A percentile compares a stretch with the other conserved stretches of the same genome.
Conservation (phyloP, 53 echinoderm and acorn worm genomes). For the Patiria pectinifera region DNA sequence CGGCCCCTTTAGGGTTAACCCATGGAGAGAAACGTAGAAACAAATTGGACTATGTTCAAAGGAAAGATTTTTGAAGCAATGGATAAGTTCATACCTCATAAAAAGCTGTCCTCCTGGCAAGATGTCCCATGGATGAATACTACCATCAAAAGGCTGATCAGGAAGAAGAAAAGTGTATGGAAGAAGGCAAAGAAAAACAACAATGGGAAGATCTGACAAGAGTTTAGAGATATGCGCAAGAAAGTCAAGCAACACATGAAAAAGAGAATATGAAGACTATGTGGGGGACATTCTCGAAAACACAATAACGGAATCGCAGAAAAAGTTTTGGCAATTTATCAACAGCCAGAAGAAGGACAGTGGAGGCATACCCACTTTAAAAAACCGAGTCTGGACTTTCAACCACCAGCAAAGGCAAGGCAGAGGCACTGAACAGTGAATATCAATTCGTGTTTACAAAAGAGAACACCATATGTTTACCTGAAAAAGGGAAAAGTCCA, state of each 20-base stretch:
- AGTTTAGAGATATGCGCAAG: slow-evolving; percentile 47
- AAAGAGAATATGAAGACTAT: slow-evolving; percentile 42
- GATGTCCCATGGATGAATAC: slow-evolving; percentile 61
- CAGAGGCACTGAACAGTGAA: slow-evolving; percentile 12
- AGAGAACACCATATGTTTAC: slow-evolving; percentile 19
- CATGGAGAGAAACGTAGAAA: too few relatives aligned
- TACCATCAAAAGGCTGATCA: slow-evolving; percentile 7
- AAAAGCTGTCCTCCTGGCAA: slow-evolving; percentile 43
- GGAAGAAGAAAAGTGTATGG: slow-evolving; percentile 22
- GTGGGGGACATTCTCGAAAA: slow-evolving; percentile 1
- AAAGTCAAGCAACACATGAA: slow-evolving; percentile 40
- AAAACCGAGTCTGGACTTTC: neutral
- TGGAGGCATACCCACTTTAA: neutral
- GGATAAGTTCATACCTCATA: slow-evolving; percentile 34
- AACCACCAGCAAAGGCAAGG: slow-evolving; percentile 9
- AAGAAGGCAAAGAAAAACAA: slow-evolving; percentile 30
- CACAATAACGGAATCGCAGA: neutral
- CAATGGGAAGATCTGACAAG: slow-evolving; percentile 21
- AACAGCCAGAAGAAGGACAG: slow-evolving; percentile 38
- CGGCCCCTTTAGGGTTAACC: too few relatives aligned
- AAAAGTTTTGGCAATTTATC: slow-evolving; percentile 45
- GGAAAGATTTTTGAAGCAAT: slow-evolving; percentile 25
- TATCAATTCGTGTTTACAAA: slow-evolving; percentile 21
- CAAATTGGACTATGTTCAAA: too few relatives aligned
- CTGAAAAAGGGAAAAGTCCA: neutral